Base-by-base conservation (phyloP, 1,140 invertebrate species). In the Aphelenchoides avenae region DNA sequence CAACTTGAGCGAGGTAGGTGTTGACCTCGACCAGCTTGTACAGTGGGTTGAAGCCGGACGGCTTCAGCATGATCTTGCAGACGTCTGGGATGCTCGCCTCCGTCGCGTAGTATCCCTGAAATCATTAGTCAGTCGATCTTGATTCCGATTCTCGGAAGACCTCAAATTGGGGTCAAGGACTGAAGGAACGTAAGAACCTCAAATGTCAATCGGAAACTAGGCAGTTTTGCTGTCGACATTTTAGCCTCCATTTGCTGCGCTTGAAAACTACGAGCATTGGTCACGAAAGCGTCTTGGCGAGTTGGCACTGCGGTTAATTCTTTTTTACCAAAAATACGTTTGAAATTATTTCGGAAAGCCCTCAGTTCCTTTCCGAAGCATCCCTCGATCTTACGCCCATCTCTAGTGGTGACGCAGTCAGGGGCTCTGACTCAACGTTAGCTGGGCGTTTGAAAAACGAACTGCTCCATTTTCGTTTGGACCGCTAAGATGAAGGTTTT, bases 1-100 rank as follows among this genome's bases (percentile, higher is more conserved):
- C 49, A 2, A 24, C 6, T 20, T 37, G 15, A 7, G 18, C 50
- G 7, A 61, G 6, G 29, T 57, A 55, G 18, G 15, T 49, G 55
- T 55, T 20, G 1, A 57, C 33, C 9, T 61, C 44, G n/a, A 61
- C 26, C 56, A 62, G 48, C n/a, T 31, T 22, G 9, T 13, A 11
- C 3, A 52, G 44, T 1, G 50, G 49, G 5, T 53, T 52, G 48
- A 52, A 24, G n/a, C n/a, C n/a, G 4, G 48, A 13, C 1, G 50
- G 44, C 13, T n/a, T 22, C 22, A n/a, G 20, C 52, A 54, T 54
- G 52, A 54, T 54, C 24, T 53, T 57, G 29, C 52, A 54, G 26
- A 54, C 52, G 40, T 54, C 52, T 2, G 52, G 52, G 9, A 54
- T 57, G 5, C 24, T 30, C 13, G 51, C n/a, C 6, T 13, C 52